phyloP scores from a whole-genome alignment of 2,888 invertebrate genomes.

The Leptopilina myrica region DNA sequence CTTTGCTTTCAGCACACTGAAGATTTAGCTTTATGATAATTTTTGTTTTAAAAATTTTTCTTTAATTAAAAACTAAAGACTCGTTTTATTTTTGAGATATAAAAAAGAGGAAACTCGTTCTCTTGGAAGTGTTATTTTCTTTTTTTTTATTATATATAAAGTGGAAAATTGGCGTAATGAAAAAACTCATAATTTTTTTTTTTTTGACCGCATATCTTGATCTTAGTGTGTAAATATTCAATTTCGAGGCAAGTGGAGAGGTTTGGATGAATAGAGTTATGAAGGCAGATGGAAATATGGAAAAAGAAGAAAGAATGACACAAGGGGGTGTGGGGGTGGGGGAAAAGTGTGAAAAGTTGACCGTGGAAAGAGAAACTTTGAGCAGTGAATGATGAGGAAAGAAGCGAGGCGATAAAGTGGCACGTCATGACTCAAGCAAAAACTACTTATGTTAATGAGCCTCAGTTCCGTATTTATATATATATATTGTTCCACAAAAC shows the following conservation, averaged over 20 bases:
- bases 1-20: no score
- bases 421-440: slow-evolving; percentile 26
- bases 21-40: no score
- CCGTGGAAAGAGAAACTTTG: background rate
- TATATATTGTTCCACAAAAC: slow-evolving; percentile 11
- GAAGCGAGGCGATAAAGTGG: slow-evolving; percentile 29
- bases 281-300: background rate
- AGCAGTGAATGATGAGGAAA: slow-evolving; percentile 17
- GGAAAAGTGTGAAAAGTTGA: slow-evolving; percentile 4
- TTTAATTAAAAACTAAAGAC: no score
- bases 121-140: no score
- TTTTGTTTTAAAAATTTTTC: no score
- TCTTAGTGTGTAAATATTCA: slow-evolving; percentile 6
- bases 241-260: background rate
- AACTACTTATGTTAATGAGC: slow-evolving; percentile 34
- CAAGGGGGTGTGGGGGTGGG: no score
- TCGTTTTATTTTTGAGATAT: no score
- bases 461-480: background rate
- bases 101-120: no score
- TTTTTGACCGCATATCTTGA: background rate
- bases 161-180: slow-evolving; percentile 4
- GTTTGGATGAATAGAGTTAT: slow-evolving; percentile 14
- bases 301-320: background rate
- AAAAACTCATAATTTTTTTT: background rate
- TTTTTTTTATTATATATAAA: background rate